phyloP scores from a whole-genome alignment of 2,888 invertebrate genomes.

The Sialis lutaria region DNA sequence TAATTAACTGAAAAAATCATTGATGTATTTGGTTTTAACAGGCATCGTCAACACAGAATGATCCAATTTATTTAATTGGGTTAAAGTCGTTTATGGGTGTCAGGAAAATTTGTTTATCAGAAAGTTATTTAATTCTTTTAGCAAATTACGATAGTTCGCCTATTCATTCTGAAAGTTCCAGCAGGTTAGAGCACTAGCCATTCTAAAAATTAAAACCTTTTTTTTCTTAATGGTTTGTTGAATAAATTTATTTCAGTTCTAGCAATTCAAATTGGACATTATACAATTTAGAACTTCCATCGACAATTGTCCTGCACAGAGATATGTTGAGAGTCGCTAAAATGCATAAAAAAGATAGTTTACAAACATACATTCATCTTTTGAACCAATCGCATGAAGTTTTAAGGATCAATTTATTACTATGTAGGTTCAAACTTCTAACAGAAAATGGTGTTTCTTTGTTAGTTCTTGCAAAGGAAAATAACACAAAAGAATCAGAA shows the following conservation, averaged over 20 bases:
- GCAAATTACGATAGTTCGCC: slow-evolving; percentile 39
- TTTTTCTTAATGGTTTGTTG: no score
- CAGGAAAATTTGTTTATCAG: slow-evolving; percentile 29
- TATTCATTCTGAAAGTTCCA: slow-evolving; percentile 23
- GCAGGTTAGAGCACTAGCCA: slow-evolving; percentile 10
- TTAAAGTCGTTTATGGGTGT: slow-evolving; percentile 49
- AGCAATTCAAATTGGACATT: slow-evolving; percentile 41
- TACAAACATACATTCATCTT: slow-evolving; percentile 51
- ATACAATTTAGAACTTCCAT: slow-evolving; percentile 51
- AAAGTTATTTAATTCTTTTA: slow-evolving; percentile 32
- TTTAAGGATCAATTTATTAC: slow-evolving; percentile 30
- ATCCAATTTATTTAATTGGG: slow-evolving; percentile 48
- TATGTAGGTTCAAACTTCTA: slow-evolving; percentile 20
- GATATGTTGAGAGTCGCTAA: slow-evolving; percentile 53
- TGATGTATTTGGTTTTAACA: slow-evolving; percentile 12
- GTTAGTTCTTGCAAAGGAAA: slow-evolving; percentile 14
- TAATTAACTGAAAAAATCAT: neutral
- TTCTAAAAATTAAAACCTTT: neutral
- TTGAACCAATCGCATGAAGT: slow-evolving; percentile 57
- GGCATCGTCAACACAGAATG: slow-evolving; percentile 36
- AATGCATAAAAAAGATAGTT: slow-evolving; percentile 41
- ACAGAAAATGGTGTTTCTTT: slow-evolving; percentile 20
- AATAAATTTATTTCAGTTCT: slow-evolving; percentile 16
- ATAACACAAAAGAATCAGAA: slow-evolving; percentile 23
- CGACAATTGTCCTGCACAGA: slow-evolving; percentile 42